Evolutionary conservation across 2,113 vertebrate genomes (phyloP).

Genomic region (Bettongia penicillata): DNA sequence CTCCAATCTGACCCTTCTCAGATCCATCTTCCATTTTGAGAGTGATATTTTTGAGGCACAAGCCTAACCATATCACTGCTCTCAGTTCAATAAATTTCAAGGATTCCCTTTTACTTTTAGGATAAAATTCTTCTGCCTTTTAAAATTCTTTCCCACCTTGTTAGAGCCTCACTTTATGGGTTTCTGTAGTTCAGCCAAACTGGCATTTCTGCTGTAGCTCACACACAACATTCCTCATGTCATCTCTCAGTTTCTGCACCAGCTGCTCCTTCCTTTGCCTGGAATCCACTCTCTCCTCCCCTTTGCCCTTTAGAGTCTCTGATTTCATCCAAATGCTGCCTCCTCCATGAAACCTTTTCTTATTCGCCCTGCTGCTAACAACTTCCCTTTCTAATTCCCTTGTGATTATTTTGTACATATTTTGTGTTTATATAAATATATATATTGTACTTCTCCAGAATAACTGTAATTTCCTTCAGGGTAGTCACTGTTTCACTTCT

Average conservation of each 20-base stretch:
- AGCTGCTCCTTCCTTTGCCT: neutral
- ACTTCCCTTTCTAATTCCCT: too few relatives aligned
- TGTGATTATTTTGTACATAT: too few relatives aligned
- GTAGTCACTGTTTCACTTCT: too few relatives aligned
- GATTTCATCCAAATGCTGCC: neutral
- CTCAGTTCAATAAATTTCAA: neutral
- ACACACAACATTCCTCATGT: neutral
- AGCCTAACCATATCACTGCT: neutral
- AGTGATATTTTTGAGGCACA: neutral
- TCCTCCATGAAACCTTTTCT: neutral
- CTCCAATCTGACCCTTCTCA: neutral
- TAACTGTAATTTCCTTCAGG: too few relatives aligned
- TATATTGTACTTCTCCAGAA: too few relatives aligned
- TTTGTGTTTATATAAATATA: too few relatives aligned
- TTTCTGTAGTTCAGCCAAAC: neutral
- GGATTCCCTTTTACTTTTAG: neutral
- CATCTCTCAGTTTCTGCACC: neutral
- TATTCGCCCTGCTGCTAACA: too few relatives aligned
- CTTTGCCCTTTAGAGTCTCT: neutral
- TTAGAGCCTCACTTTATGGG: too few relatives aligned
- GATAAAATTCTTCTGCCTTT: neutral
- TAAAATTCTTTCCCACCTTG: too few relatives aligned
- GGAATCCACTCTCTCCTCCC: neutral
- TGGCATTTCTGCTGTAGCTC: neutral
- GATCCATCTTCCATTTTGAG: neutral